phyloP scores from a whole-genome alignment of 1,140 invertebrate genomes.

The Drosophila orena region DNA sequence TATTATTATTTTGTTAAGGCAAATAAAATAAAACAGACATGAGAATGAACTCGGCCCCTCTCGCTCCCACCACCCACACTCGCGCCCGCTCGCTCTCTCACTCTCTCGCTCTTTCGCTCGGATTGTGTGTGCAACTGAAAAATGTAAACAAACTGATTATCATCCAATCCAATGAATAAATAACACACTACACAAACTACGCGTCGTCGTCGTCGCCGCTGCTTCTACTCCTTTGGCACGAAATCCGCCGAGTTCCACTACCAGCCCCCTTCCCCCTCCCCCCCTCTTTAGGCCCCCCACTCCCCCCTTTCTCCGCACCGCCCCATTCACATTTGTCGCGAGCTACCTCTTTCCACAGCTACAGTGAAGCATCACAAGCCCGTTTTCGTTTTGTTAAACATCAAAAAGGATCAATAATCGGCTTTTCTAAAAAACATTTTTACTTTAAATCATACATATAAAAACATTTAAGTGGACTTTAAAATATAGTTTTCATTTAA shows the following conservation, averaged over 20 bases:
- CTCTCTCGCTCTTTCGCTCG: conserved; percentile 7
- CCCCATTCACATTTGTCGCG: conserved; percentile 43
- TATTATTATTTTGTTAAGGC: conserved; percentile 78
- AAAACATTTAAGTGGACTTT: too few species aligned
- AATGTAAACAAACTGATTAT: conserved; percentile 85
- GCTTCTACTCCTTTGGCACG: conserved; percentile 56
- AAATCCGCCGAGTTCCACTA: conserved; percentile 20
- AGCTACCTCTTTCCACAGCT: conserved; percentile 1
- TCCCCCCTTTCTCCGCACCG: conserved; percentile 3
- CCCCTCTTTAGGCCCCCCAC: conserved; percentile 3
- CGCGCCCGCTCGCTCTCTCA: conserved; percentile 1
- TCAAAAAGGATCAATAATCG: too few species aligned
- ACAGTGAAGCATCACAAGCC: conserved; percentile 1
- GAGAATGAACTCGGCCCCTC: conserved; percentile 55
- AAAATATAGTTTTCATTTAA: too few species aligned
- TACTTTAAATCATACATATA: too few species aligned
- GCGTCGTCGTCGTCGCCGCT: conserved; percentile 45
- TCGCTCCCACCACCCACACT: conserved; percentile 12
- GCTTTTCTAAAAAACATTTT: too few species aligned
- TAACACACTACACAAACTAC: conserved; percentile 63
- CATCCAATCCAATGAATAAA: conserved; percentile 84
- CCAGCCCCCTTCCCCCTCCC: background rate
- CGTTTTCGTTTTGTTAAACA: too few species aligned
- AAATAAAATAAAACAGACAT: conserved; percentile 77
- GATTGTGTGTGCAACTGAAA: conserved; percentile 70